Percentiles rank a stretch among this genome's conserved stretches.
phyloP scores from a whole-genome alignment of 2,888 invertebrate genomes.

The Ditula angustiorana region DNA sequence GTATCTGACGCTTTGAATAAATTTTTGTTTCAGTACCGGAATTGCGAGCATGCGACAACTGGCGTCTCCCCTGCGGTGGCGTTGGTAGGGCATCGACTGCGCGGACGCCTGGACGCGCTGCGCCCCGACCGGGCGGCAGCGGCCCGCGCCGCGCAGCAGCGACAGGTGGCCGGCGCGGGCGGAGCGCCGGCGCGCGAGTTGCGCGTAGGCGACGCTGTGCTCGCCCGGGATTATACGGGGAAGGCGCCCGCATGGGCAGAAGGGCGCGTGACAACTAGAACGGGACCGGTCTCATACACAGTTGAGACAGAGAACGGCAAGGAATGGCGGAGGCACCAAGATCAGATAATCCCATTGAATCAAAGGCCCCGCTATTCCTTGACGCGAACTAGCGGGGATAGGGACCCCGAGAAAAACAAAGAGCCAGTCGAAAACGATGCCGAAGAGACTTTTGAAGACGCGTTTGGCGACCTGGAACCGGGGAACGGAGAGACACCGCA shows the following conservation, averaged over 20 bases:
- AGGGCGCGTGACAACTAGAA: slow-evolving; percentile 1
- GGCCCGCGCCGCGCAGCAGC: no score
- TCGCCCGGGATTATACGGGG: slow-evolving; percentile 21
- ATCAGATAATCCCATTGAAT: slow-evolving; percentile 15
- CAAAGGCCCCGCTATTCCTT: background rate
- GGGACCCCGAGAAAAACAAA: background rate
- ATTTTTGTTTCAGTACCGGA: slow-evolving; percentile 44
- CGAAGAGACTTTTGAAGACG: slow-evolving; percentile 11
- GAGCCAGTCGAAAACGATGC: background rate
- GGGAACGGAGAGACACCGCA: background rate
- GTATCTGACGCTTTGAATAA: slow-evolving; percentile 33
- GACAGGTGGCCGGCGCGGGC: background rate
- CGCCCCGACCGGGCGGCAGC: slow-evolving; percentile 6
- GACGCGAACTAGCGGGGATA: background rate
- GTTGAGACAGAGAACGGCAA: slow-evolving; percentile 1
- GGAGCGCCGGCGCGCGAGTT: background rate
- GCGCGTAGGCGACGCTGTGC: slow-evolving; percentile 6
- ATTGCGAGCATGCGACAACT: slow-evolving; percentile 42
- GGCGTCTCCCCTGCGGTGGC: slow-evolving; percentile 43
- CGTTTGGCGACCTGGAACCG: background rate
- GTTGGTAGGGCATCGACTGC: slow-evolving; percentile 28
- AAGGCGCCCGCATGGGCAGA: slow-evolving; percentile 14
- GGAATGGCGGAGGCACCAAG: slow-evolving; percentile 13
- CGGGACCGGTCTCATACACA: slow-evolving; percentile 26
- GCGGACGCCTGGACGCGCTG: slow-evolving; percentile 14